Evolutionary conservation across 2,113 vertebrate genomes (phyloP).

Genomic region (Anthoscopus minutus): DNA sequence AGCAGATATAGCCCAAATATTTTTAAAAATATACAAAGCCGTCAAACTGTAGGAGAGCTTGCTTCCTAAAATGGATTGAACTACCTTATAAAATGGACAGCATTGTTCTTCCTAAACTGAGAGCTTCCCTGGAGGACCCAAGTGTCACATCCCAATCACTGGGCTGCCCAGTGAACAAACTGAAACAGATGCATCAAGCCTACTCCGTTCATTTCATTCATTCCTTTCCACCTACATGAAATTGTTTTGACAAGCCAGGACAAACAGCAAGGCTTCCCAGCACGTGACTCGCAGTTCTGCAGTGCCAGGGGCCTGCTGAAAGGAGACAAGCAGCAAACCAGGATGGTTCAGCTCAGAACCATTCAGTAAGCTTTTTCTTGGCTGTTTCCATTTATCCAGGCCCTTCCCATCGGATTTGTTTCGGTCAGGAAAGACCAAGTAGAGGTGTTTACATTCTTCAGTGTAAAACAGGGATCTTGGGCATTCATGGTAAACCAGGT

Average conservation of each 20-base stretch:
- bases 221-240: slow-evolving; percentile 67
- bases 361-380: slow-evolving; percentile 18
- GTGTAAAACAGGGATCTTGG: neutral
- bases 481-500: neutral
- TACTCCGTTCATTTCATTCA: slow-evolving; percentile 60
- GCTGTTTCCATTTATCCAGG: neutral
- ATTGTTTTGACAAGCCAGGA: slow-evolving; percentile 68
- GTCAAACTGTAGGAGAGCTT: neutral
- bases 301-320: slow-evolving; percentile 18
- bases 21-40: slow-evolving; percentile 26
- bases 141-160: neutral
- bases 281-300: neutral
- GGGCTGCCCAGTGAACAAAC: slow-evolving; percentile 9
- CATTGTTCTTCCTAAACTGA: neutral
- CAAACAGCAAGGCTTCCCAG: slow-evolving; percentile 58
- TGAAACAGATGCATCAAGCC: slow-evolving; percentile 55
- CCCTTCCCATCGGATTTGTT: neutral
- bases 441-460: neutral
- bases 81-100: neutral
- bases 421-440: neutral
- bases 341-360: slow-evolving; percentile 6
- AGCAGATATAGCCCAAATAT: slow-evolving; percentile 8
- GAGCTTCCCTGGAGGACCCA: neutral
- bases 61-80: neutral
- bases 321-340: slow-evolving; percentile 32